phyloP scores from a whole-genome alignment of 2,797 vertebrate genomes.

The Hypotaenidia philippensis region DNA sequence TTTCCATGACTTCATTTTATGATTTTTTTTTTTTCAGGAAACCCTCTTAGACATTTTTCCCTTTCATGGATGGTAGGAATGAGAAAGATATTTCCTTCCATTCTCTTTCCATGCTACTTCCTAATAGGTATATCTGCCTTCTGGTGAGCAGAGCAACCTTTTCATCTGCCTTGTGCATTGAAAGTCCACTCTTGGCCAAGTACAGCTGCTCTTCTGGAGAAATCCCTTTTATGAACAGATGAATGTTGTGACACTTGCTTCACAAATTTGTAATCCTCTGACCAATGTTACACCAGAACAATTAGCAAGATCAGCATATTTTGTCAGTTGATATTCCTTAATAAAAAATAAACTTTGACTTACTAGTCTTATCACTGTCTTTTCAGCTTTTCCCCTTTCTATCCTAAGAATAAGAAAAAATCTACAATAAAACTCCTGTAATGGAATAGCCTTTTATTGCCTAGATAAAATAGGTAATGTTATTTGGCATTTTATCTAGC shows the following conservation, averaged over 20 bases:
- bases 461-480: not conserved
- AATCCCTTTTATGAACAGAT: not conserved
- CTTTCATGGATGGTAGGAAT: not conserved
- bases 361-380: not conserved
- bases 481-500: not conserved
- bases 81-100: not conserved
- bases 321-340: not conserved
- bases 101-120: not conserved
- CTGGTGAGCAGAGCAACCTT: not conserved
- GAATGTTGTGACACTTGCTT: not conserved
- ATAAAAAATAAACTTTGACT: not conserved
- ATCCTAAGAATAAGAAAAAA: not conserved
- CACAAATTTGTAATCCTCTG: not conserved
- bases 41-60: not conserved
- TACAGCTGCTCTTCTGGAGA: not conserved
- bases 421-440: not conserved
- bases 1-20: not conserved
- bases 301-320: not conserved
- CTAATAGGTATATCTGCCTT: not conserved
- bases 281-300: not conserved
- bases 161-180: not conserved
- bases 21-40: not conserved
- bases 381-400: not conserved
- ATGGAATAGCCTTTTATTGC: not conserved
- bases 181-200: not conserved